A percentile compares a stretch with the other conserved stretches of the same genome.
These are phyloP conservation scores for Anser cygnoides DNA, from an alignment of 2,113 vertebrate genomes.

Conservation along the genomic window DNA sequence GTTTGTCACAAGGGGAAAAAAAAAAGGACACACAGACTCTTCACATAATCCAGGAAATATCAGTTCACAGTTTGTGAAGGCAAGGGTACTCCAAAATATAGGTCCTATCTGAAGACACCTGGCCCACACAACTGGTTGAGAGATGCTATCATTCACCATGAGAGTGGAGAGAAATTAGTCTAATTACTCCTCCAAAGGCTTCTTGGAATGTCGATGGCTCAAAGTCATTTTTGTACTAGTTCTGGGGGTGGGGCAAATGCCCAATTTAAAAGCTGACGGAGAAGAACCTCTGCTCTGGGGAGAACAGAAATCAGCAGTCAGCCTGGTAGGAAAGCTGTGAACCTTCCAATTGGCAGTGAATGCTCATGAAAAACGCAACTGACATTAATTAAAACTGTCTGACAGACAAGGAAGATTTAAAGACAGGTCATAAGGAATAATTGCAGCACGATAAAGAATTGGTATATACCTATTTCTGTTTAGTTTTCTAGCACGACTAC, in stretches of 20 bases:
- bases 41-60: background rate
- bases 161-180: background rate
- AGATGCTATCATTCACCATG: background rate
- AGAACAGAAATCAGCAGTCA: background rate
- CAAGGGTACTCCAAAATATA: background rate
- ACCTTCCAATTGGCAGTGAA: rapidly evolving
- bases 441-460: background rate
- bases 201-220: background rate
- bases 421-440: background rate
- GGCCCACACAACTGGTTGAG: background rate
- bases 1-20: background rate
- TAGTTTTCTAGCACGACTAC: background rate
- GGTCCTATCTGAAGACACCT: background rate
- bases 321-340: background rate
- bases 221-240: background rate
- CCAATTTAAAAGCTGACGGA: background rate
- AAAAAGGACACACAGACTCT: background rate
- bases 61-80: background rate
- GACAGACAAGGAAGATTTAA: background rate
- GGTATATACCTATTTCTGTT: background rate
- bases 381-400: background rate
- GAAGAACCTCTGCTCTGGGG: background rate
- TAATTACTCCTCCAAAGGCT: background rate
- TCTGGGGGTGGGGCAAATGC: background rate
- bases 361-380: background rate